phyloP scores from a whole-genome alignment of 1,140 invertebrate species.

The Euwallacea similis region DNA sequence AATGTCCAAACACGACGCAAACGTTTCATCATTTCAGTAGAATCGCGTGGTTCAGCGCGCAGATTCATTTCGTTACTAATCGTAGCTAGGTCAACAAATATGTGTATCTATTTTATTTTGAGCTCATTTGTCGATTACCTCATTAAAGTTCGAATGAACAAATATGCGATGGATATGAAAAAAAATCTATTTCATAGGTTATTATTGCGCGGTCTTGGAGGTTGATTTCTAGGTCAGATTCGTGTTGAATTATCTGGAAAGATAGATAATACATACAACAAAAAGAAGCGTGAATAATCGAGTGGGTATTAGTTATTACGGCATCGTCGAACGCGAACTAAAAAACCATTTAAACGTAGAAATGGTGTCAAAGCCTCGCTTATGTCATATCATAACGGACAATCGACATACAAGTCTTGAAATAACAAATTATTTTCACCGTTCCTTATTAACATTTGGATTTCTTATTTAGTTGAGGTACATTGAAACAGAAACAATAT shows the following conservation, averaged over 20 bases:
- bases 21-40: slow-evolving; percentile 23
- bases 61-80: slow-evolving; percentile 18
- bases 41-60: slow-evolving; percentile 10
- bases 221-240: slow-evolving; percentile 34
- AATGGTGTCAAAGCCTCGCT: slow-evolving; percentile 43
- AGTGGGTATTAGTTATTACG: slow-evolving; percentile 36
- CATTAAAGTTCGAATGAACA: slow-evolving; percentile 12
- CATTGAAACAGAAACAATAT: too few species aligned
- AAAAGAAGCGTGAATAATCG: slow-evolving; percentile 39
- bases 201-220: slow-evolving; percentile 25
- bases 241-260: slow-evolving; percentile 20
- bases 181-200: slow-evolving; percentile 12
- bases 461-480: too few species aligned
- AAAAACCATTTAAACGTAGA: slow-evolving; percentile 38
- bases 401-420: slow-evolving; percentile 25
- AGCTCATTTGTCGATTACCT: slow-evolving; percentile 20
- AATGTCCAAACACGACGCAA: slow-evolving; percentile 14
- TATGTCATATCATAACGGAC: slow-evolving; percentile 40
- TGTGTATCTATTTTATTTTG: slow-evolving; percentile 23
- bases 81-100: slow-evolving; percentile 19
- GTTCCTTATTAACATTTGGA: too few species aligned
- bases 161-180: slow-evolving; percentile 18
- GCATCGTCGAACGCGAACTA: slow-evolving; percentile 32
- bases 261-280: slow-evolving; percentile 31
- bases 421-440: slow-evolving; percentile 3